Evolutionary conservation across 2,113 vertebrate genomes (phyloP).

Genomic region (Calyptomena viridis): DNA sequence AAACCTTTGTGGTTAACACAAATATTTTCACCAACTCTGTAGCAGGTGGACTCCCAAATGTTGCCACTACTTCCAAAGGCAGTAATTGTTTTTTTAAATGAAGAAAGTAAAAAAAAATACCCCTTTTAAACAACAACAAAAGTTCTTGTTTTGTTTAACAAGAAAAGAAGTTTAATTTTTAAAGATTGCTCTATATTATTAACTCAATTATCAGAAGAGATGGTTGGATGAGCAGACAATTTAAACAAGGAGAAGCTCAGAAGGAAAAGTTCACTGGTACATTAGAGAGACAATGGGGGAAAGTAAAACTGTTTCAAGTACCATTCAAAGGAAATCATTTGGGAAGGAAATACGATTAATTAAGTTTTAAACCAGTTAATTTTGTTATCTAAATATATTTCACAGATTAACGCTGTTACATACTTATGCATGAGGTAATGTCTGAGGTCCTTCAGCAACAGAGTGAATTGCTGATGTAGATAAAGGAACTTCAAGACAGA

Average conservation of each 20-base stretch:
- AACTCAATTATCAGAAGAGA: slow-evolving; percentile 51
- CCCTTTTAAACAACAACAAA: background rate
- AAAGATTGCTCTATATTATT: slow-evolving; percentile 25
- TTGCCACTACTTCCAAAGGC: background rate
- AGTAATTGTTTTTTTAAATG: background rate
- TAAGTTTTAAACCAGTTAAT: slow-evolving; percentile 32
- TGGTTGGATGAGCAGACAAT: slow-evolving; percentile 43
- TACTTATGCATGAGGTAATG: background rate
- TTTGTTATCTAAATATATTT: slow-evolving; percentile 53
- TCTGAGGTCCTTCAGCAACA: background rate
- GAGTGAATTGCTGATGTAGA: background rate
- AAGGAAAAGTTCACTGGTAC: slow-evolving; percentile 28
- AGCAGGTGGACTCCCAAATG: background rate
- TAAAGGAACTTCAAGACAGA: background rate
- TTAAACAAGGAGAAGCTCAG: slow-evolving; percentile 11
- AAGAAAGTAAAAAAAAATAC: background rate
- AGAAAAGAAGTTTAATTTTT: slow-evolving; percentile 14
- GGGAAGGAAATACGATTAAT: slow-evolving; percentile 41
- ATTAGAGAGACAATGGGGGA: slow-evolving; percentile 36
- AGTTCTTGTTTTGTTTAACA: background rate
- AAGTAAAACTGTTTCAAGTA: slow-evolving; percentile 29
- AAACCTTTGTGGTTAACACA: background rate
- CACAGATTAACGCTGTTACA: background rate
- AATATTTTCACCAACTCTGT: background rate
- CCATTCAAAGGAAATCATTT: slow-evolving; percentile 33